A percentile compares a stretch with the other conserved stretches of the same genome.
Conservation (phyloP, 2,888 invertebrate species). For the Mythimna pallens region DNA sequence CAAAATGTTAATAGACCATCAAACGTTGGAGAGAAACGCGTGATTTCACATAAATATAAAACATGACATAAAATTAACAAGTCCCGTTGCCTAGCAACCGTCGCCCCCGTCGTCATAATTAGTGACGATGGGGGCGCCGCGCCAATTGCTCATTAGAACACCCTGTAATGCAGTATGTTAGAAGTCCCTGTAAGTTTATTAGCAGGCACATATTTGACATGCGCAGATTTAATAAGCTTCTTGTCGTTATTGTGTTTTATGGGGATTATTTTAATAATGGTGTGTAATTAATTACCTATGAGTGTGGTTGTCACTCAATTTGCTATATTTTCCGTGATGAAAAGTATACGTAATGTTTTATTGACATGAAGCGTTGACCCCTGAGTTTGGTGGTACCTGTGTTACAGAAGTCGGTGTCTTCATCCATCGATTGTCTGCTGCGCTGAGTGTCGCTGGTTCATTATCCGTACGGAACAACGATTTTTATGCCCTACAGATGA, state of each 20-base stretch:
- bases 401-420: too few relatives aligned
- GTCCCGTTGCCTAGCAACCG: conserved; percentile 45
- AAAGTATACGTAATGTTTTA: too few relatives aligned
- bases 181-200: conserved; percentile 44
- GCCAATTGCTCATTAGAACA: conserved; percentile 61
- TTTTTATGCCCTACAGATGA: too few relatives aligned
- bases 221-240: conserved; percentile 44
- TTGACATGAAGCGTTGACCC: too few relatives aligned
- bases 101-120: conserved; percentile 43
- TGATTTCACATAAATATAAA: conserved; percentile 18
- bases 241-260: not conserved
- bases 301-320: not conserved
- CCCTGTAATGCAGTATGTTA: conserved; percentile 30
- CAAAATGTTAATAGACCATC: too few relatives aligned
- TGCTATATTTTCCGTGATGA: too few relatives aligned
- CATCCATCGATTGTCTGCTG: too few relatives aligned
- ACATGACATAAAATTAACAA: conserved; percentile 44
- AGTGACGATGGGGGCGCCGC: conserved; percentile 38
- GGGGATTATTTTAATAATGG: conserved; percentile 1
- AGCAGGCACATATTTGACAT: conserved; percentile 27
- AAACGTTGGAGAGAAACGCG: not conserved
- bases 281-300: not conserved
- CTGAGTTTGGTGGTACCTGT: too few relatives aligned
- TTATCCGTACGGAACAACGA: too few relatives aligned
- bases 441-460: too few relatives aligned